Evolutionary conservation across 2,888 invertebrate genomes (phyloP), one percentile per base, ranked within the genome.

Genomic region (Thalpophila matura): DNA sequence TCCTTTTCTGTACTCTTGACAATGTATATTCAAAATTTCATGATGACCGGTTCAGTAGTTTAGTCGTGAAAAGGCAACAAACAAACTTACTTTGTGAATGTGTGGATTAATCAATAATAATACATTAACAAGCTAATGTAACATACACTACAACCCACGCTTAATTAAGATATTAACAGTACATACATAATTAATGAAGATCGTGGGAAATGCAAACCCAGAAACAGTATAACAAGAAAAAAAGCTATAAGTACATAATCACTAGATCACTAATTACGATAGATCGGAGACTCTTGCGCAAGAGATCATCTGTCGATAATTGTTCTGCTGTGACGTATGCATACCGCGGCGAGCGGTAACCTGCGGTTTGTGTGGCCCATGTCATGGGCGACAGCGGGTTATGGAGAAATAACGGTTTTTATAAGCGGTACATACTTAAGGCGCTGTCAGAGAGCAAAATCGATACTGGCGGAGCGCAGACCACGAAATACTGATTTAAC

Each of bases 341-440:
- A 74, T 80, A 70, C 80, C 79, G 50, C 24, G 47, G 60, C 79
- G 81, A 64, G 62, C 83, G 75, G 69, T 80, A 53, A 83, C 81
- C 81, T 47, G 62, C 20, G 63, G 9, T 1, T 1, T 22, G 18
- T 47, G 33, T 33, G 51, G 37, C 0, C 1, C 14, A 29, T 4
- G 46, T 20, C 1, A 35, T 1, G 12, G 1, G 33, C n/a, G 20
- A 0, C 0, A 20, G 50, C 74, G 68, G 6, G 24, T 33, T 29
- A 14, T 2, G 2, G 3, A 37, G 1, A 29, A 50, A 16, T 16
- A 7, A n/a, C n/a, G n/a, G n/a, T n/a, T n/a, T n/a, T n/a, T n/a
- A n/a, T n/a, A n/a, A n/a, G n/a, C n/a, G n/a, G n/a, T n/a, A n/a
- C n/a, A n/a, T n/a, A n/a, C n/a, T n/a, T n/a, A n/a, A n/a, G n/a